Evolutionary conservation across 2,797 vertebrate species (phyloP).

Genomic region (Clarias fuscus): DNA sequence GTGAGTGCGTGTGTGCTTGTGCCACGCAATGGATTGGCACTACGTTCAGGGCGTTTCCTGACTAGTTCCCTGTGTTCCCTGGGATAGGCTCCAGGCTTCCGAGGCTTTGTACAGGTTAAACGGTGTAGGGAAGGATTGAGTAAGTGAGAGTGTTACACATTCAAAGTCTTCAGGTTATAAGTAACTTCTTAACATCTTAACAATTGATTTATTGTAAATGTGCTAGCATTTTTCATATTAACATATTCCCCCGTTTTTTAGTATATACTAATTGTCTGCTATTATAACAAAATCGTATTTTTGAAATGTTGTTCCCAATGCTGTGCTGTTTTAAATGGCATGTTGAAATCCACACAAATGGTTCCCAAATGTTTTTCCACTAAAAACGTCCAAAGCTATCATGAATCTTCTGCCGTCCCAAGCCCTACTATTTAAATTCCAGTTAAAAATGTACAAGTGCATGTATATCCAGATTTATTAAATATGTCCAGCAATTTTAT

Average conservation of each 20-base stretch:
- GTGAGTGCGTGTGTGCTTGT: too few relatives aligned
- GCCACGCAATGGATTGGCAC: too few relatives aligned
- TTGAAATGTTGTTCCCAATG: not conserved
- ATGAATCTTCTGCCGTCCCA: not conserved
- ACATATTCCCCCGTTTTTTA: not conserved
- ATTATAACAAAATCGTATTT: not conserved
- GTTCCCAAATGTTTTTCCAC: not conserved
- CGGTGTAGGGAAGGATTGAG: too few relatives aligned
- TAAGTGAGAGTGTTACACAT: too few relatives aligned
- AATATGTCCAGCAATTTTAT: not conserved
- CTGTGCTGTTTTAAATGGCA: not conserved
- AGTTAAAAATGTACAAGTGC: not conserved
- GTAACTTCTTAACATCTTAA: not conserved
- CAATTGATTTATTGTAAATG: not conserved
- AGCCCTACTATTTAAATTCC: not conserved
- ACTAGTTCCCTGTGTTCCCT: too few relatives aligned
- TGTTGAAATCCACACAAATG: not conserved
- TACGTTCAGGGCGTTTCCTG: too few relatives aligned
- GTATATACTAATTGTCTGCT: not conserved
- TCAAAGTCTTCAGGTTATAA: not conserved
- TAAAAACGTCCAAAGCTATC: not conserved
- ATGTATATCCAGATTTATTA: not conserved
- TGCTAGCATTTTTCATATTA: not conserved
- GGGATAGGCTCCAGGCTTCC: too few relatives aligned
- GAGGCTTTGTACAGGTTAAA: too few relatives aligned